Percentiles rank a stretch among this genome's conserved stretches.
Conservation (phyloP, 2,888 invertebrate species). For the Itoplectis maculator region DNA sequence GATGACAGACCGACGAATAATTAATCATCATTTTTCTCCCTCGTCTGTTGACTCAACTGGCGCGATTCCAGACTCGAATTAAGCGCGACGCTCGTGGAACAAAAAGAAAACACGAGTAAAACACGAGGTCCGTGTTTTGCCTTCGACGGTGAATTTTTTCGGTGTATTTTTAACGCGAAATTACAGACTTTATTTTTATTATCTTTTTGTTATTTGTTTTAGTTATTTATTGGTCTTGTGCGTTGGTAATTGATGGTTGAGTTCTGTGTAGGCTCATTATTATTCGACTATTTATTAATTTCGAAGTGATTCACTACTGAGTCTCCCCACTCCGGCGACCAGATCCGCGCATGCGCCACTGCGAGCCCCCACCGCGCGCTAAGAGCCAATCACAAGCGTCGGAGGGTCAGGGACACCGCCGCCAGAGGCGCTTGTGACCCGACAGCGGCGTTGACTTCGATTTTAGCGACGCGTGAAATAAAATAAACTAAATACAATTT, state of each 20-base stretch:
- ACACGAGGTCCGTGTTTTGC: background rate
- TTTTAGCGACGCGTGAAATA: no score
- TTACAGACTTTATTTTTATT: background rate
- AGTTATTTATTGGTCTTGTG: background rate
- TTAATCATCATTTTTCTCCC: conserved; percentile 21
- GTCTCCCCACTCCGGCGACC: no score
- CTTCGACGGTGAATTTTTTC: background rate
- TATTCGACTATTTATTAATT: background rate
- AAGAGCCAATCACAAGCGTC: no score
- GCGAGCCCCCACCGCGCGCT: no score
- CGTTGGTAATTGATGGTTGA: background rate
- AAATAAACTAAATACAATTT: no score
- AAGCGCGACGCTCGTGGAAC: no score
- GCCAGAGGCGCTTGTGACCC: no score
- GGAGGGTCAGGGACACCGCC: no score
- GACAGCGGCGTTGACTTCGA: no score
- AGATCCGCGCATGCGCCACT: no score
- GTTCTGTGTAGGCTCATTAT: background rate
- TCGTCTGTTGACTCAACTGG: conserved; percentile 24
- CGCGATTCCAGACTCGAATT: background rate
- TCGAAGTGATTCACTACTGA: no score
- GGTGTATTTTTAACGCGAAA: background rate
- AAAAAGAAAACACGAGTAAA: no score
- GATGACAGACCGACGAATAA: conserved; percentile 3
- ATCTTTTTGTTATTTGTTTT: background rate